phyloP scores from a whole-genome alignment of 2,113 vertebrate species.

The Clarias macrocephalus region DNA sequence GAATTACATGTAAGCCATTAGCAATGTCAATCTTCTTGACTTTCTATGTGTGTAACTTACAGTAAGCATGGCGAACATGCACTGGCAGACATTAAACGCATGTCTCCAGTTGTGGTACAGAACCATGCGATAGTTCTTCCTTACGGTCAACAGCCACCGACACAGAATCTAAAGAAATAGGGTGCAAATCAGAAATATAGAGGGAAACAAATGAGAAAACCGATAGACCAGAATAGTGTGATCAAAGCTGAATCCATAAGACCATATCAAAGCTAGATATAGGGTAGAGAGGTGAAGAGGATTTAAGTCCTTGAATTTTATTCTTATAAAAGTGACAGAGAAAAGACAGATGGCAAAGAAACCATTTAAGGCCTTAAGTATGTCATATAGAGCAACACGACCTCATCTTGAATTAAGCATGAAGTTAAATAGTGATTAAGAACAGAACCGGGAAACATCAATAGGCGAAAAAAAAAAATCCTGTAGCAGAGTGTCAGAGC shows the following conservation, averaged over 20 bases:
- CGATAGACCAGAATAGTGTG: background rate
- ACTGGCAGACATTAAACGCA: conserved; percentile 97
- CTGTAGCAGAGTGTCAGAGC: background rate
- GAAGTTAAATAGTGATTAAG: background rate
- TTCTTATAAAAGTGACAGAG: background rate
- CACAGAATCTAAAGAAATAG: conserved; percentile 83
- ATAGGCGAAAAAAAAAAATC: background rate
- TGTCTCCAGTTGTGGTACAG: conserved; percentile 99
- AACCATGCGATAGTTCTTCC: conserved; percentile 98
- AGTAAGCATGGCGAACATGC: conserved; percentile 97
- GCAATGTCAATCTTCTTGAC: background rate
- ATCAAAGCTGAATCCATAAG: no score
- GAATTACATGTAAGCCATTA: background rate
- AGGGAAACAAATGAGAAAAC: background rate
- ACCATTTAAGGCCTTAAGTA: background rate
- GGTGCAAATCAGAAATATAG: conserved; percentile 33
- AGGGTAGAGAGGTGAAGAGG: background rate
- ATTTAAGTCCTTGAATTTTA: conserved; percentile 17
- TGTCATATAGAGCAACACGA: background rate
- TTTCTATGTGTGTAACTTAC: conserved; percentile 70
- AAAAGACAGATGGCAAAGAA: background rate
- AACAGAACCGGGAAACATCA: background rate
- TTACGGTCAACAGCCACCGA: conserved; percentile 96
- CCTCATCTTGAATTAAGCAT: background rate
- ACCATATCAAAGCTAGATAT: background rate